Conservation (phyloP, 1,140 invertebrate genomes). For the Lysiphlebus fabarum region DNA sequence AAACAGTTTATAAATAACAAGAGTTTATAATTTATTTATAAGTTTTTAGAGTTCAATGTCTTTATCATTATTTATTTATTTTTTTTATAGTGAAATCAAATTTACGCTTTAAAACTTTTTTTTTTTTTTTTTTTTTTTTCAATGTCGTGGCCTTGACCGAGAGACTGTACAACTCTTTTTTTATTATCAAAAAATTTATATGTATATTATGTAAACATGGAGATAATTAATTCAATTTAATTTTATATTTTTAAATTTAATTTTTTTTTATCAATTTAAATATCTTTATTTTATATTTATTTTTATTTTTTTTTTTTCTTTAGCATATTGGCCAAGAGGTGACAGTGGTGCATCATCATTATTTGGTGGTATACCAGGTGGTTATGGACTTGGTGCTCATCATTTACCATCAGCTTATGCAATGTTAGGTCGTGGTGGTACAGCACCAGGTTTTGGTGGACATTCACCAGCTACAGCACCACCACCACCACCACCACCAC, state of each 20-base stretch:
- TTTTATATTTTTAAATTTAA: background rate
- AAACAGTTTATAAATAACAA: too few relatives aligned
- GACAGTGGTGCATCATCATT: slow-evolving; percentile 53
- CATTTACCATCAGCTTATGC: slow-evolving; percentile 54
- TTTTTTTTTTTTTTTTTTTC: background rate
- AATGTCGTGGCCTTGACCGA: background rate
- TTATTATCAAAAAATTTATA: background rate
- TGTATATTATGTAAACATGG: background rate
- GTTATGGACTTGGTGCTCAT: slow-evolving; percentile 57
- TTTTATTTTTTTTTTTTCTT: slow-evolving; percentile 30
- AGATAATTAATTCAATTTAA: background rate
- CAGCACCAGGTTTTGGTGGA: slow-evolving; percentile 53
- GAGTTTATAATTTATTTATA: too few relatives aligned
- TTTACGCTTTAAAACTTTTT: too few relatives aligned
- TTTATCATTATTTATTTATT: too few relatives aligned
- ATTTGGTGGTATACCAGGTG: slow-evolving; percentile 57
- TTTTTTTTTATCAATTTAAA: background rate
- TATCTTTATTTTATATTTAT: slow-evolving; percentile 5
- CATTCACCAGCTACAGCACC: slow-evolving; percentile 58
- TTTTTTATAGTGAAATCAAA: too few relatives aligned
- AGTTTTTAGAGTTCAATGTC: too few relatives aligned
- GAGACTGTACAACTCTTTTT: background rate
- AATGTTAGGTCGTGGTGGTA: slow-evolving; percentile 48
- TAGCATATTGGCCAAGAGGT: slow-evolving; percentile 67
- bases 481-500: slow-evolving; percentile 48